A percentile compares a stretch with the other conserved stretches of the same genome.
These are phyloP conservation scores for Anas capensis DNA, from an alignment of 2,797 vertebrate genomes.

Conservation along the genomic window DNA sequence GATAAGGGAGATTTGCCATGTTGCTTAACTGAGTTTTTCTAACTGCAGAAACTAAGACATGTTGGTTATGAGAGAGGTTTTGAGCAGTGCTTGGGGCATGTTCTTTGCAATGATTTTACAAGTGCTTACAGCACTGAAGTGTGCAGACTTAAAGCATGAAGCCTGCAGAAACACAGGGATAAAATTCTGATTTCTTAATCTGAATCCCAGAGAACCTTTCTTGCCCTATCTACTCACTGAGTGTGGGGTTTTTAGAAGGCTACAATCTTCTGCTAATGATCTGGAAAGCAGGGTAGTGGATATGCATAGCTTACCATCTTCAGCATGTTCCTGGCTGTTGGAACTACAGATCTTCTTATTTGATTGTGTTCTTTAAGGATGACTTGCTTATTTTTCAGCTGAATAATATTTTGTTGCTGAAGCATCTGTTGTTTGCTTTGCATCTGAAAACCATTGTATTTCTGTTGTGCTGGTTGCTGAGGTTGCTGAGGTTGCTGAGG, in stretches of 20 bases:
- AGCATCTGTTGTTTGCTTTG: not conserved
- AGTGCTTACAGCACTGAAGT: not conserved
- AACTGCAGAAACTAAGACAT: not conserved
- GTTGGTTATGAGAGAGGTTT: not conserved
- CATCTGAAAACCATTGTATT: not conserved
- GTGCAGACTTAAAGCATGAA: not conserved
- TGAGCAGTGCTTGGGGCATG: fast-evolving
- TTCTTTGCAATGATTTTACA: not conserved
- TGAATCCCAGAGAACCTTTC: not conserved
- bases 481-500: too few relatives aligned
- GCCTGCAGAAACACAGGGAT: not conserved
- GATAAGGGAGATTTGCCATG: not conserved
- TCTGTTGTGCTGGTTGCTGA: not conserved
- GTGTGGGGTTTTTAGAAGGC: not conserved
- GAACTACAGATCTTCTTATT: constrained; percentile 50
- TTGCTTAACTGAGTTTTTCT: not conserved
- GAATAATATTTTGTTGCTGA: not conserved
- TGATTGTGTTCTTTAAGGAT: constrained; percentile 64
- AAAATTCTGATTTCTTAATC: not conserved
- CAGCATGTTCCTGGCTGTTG: constrained; percentile 65
- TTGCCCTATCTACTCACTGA: not conserved
- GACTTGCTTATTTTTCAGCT: not conserved
- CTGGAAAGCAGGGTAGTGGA: not conserved
- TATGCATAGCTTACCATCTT: constrained; percentile 67
- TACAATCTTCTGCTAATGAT: not conserved